Conservation (phyloP, 2,797 vertebrate species). For the Platalea minor region DNA sequence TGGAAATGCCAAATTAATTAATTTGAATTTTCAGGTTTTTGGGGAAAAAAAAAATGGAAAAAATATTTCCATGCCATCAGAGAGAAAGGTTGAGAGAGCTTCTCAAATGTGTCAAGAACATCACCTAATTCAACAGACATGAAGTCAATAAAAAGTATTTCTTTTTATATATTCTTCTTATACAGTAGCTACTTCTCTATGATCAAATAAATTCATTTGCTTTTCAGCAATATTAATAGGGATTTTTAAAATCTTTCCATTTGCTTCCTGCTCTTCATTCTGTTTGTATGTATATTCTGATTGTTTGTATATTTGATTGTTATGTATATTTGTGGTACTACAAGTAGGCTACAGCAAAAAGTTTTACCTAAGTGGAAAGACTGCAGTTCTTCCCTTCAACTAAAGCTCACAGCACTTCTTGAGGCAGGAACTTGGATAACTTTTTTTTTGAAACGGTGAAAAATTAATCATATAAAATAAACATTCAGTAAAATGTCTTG, state of each 20-base stretch:
- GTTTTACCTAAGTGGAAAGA: neutral
- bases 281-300: neutral
- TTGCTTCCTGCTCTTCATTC: neutral
- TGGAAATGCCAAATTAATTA: neutral
- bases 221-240: neutral
- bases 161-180: neutral
- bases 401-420: neutral
- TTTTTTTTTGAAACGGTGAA: neutral
- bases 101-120: neutral
- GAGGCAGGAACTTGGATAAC: neutral
- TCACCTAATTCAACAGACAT: neutral
- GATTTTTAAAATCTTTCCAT: neutral
- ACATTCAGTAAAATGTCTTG: neutral
- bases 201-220: neutral
- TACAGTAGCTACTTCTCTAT: neutral
- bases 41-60: neutral
- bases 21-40: neutral
- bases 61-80: neutral
- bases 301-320: neutral
- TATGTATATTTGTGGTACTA: neutral
- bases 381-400: neutral
- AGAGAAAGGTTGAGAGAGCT: neutral
- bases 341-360: neutral
- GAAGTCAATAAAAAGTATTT: neutral
- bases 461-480: neutral